A percentile compares a stretch with the other conserved stretches of the same genome.
These are phyloP conservation scores for Galeruca laticollis DNA, from an alignment of 2,888 invertebrate genomes.

Conservation along the genomic window DNA sequence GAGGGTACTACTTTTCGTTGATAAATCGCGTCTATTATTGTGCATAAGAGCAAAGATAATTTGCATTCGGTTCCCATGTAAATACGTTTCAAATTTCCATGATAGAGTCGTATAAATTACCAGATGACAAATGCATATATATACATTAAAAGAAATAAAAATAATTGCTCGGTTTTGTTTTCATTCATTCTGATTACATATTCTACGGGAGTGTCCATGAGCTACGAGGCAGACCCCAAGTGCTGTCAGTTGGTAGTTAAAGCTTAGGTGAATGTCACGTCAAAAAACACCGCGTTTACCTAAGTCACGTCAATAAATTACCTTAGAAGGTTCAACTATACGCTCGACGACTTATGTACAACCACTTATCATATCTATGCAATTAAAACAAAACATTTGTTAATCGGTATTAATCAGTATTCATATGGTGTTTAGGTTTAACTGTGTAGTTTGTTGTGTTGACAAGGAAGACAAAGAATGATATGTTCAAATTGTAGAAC, in stretches of 20 bases:
- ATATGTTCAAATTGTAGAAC: neutral
- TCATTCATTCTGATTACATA: slow-evolving; percentile 27
- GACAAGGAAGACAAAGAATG: neutral
- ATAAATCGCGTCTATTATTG: no score
- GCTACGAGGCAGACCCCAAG: slow-evolving; percentile 15
- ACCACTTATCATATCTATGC: slow-evolving; percentile 55
- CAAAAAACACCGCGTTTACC: slow-evolving; percentile 51
- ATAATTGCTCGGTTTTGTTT: slow-evolving; percentile 13
- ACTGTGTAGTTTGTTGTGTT: neutral
- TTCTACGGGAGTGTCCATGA: slow-evolving; percentile 28
- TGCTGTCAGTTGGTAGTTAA: slow-evolving; percentile 34
- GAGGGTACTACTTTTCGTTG: no score
- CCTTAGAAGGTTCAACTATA: slow-evolving; percentile 52
- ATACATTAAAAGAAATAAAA: slow-evolving; percentile 14
- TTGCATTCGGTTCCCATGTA: slow-evolving; percentile 1
- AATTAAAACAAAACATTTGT: slow-evolving; percentile 58
- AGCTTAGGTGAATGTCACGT: slow-evolving; percentile 52
- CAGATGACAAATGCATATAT: neutral
- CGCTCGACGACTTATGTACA: slow-evolving; percentile 41
- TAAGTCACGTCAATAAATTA: slow-evolving; percentile 52
- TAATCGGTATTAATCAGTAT: slow-evolving; percentile 44
- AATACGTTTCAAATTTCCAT: neutral
- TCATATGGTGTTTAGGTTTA: neutral
- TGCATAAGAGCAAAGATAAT: neutral
- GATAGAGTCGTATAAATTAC: slow-evolving; percentile 5